A percentile compares a stretch with the other conserved stretches of the same genome.
Evolutionary conservation across 92 coral and sea anemone genomes (phyloP).

Genomic region (Epizoanthus stellaris): DNA sequence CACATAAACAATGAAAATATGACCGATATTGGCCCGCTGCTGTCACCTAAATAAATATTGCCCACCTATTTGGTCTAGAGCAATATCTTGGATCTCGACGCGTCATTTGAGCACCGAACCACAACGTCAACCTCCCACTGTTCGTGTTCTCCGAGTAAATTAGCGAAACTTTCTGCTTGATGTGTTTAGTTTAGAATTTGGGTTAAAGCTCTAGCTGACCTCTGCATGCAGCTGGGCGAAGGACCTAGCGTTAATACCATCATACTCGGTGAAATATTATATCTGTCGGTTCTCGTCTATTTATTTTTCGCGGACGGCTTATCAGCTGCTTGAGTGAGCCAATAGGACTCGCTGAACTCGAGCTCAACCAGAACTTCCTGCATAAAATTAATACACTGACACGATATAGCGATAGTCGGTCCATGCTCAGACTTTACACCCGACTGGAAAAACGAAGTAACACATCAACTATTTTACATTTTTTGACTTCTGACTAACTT

Average conservation of each 20-base stretch:
- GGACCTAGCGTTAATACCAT: too few relatives aligned
- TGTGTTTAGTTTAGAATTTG: not conserved
- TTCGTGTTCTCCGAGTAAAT: not conserved
- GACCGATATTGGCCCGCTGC: conserved; percentile 36
- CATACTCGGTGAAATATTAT: too few relatives aligned
- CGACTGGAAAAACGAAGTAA: too few relatives aligned
- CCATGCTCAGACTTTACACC: too few relatives aligned
- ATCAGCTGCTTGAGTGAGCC: conserved; percentile 16
- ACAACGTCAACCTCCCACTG: conserved; percentile 34
- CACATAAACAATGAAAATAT: conserved; percentile 6
- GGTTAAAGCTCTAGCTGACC: too few relatives aligned
- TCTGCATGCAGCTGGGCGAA: too few relatives aligned
- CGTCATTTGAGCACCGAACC: conserved; percentile 38
- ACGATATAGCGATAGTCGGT: too few relatives aligned
- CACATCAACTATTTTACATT: not conserved
- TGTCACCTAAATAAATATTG: conserved; percentile 36
- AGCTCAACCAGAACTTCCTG: not conserved
- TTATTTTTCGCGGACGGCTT: conserved; percentile 10
- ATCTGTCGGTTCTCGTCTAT: too few relatives aligned
- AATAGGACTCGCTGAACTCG: not conserved
- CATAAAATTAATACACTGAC: not conserved
- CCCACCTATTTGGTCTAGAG: conserved; percentile 27
- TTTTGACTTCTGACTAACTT: not conserved
- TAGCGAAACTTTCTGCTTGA: not conserved
- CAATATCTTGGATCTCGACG: conserved; percentile 23